These are phyloP conservation scores for Momotus momota DNA, from an alignment of 2,797 vertebrate genomes.

Conservation along the genomic window DNA sequence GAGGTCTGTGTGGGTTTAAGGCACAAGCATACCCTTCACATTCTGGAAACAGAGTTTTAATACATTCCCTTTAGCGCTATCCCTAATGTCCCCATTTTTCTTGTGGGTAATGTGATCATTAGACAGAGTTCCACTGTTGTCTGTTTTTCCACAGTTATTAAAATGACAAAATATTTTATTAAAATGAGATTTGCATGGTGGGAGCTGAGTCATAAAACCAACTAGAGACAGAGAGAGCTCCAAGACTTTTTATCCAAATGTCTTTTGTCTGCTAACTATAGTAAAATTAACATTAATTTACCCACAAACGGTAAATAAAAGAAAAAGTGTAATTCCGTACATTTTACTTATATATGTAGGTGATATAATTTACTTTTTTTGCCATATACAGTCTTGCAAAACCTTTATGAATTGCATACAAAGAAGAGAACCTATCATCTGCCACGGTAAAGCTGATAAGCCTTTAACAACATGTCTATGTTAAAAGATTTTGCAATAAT, in stretches of 20 bases:
- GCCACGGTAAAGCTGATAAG: conserved; percentile 22
- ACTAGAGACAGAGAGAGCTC: not conserved
- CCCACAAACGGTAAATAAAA: conserved; percentile 18
- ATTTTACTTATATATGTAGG: conserved; percentile 15
- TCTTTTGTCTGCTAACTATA: not conserved
- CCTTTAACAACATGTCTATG: not conserved
- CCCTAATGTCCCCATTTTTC: not conserved
- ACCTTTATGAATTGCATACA: not conserved
- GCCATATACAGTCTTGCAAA: not conserved
- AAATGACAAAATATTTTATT: conserved; percentile 47
- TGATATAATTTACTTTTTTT: not conserved
- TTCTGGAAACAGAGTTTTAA: not conserved
- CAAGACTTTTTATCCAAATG: not conserved
- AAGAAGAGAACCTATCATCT: not conserved
- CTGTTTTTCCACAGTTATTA: not conserved
- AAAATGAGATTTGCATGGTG: conserved; percentile 6
- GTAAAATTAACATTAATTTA: not conserved
- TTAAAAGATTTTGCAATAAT: conserved; percentile 31
- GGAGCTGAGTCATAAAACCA: not conserved
- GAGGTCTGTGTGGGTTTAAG: not conserved
- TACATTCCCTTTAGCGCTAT: not conserved
- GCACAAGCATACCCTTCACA: not conserved
- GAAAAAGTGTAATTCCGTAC: not conserved
- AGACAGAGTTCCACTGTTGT: not conserved
- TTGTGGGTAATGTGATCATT: not conserved